Evolutionary conservation across 2,113 vertebrate genomes (phyloP).

Genomic region (Leptodactylus fuscus): DNA sequence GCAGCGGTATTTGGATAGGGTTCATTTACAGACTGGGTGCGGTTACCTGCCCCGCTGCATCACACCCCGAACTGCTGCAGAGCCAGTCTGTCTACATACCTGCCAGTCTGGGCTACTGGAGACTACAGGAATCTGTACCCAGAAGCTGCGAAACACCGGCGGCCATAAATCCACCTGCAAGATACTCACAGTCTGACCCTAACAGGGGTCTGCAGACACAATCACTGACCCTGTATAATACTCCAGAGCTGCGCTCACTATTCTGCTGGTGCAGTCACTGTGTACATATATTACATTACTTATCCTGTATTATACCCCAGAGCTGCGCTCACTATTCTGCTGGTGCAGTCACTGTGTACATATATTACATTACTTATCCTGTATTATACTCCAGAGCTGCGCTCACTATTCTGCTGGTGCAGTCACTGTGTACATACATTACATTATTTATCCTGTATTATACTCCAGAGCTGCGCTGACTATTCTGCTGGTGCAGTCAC

Average conservation of each 20-base stretch:
- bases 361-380: too few species aligned
- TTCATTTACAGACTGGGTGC: conserved; percentile 35
- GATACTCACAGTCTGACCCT: too few species aligned
- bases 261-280: neutral
- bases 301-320: neutral
- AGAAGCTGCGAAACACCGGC: neutral
- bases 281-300: neutral
- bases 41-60: neutral
- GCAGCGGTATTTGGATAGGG: neutral
- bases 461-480: too few species aligned
- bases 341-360: too few species aligned
- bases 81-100: conserved; percentile 30
- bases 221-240: neutral
- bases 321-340: neutral
- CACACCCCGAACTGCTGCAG: neutral
- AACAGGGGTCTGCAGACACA: too few species aligned
- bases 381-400: too few species aligned
- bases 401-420: too few species aligned
- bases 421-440: too few species aligned
- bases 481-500: too few species aligned
- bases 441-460: too few species aligned
- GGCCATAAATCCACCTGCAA: too few species aligned
- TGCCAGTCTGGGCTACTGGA: neutral
- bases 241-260: neutral
- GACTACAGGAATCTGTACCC: neutral